Base-by-base conservation (phyloP, 2,113 vertebrate genomes). In the Sphyrna mokarran region DNA sequence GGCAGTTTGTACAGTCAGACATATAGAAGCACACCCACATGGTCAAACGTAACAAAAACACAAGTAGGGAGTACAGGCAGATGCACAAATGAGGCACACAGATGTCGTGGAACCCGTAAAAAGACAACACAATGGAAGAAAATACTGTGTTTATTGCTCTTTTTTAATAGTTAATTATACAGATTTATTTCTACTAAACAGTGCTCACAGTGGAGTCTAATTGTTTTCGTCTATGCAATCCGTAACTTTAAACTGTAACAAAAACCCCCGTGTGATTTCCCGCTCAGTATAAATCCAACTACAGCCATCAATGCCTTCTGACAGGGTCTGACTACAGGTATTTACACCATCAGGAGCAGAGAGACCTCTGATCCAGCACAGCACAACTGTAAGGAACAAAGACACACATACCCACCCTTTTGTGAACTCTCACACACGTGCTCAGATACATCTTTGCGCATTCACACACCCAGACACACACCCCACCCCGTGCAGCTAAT, bases 261-360 rank as follows among this genome's bases (percentile, higher is more conserved):
- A 96, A 96, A 96, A 54, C 61, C 78, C 0, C 96, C 61, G 48
- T 26, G 58, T 23, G 48, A 63, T 58, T 63, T 91, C 89, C 48
- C 26, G 23, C 33, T 63, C 97, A 96, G 96, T 97, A 98, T 98
- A 96, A 98, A 98, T 97, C 97, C 98, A 96, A 97, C 95, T 96
- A 98, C 98, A 97, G 20, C 68, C n/a, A 63, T 98, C 98, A 96
- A 98, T 97, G 97, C 98, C 98, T 97, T 98, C 98, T 0, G 98
- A 98, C 96, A 98, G 98, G 97, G 98, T 98, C 97, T 98, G 98
- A 0, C 98, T 97, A 98, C 98, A 0, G 98, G 97, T 97, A 98
- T 98, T 97, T 98, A 97, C 96, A 98, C 97, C 96, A 98, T 97
- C 97, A 97, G 98, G 96, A 97, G 94, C 96, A 96, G 97, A 69